Conservation (phyloP, 2,113 vertebrate genomes). For the Xiphophorus hellerii region DNA sequence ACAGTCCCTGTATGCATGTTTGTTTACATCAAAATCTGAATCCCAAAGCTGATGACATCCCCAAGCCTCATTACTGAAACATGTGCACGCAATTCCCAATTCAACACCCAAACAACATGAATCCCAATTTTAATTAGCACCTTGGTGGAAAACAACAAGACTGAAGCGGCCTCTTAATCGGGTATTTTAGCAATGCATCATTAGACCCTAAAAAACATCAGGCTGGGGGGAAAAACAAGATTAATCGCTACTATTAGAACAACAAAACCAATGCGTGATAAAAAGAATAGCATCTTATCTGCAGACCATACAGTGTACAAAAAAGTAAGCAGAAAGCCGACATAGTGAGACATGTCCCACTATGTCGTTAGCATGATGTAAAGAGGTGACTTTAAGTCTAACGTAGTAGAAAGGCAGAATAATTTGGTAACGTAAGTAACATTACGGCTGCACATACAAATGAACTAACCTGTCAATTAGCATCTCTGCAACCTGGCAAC, state of each 20-base stretch:
- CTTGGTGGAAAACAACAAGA: slow-evolving; percentile 54
- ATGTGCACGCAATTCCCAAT: slow-evolving; percentile 27
- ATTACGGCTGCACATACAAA: background rate
- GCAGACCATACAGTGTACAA: background rate
- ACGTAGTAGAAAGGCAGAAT: background rate
- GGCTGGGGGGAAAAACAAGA: background rate
- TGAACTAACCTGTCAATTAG: slow-evolving; percentile 2
- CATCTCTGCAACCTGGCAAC: slow-evolving; percentile 4
- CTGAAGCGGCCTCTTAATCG: slow-evolving; percentile 50
- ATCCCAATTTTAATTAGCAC: slow-evolving; percentile 72
- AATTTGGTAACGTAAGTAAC: slow-evolving; percentile 21
- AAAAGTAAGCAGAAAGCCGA: background rate
- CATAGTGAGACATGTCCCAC: background rate
- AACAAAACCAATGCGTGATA: background rate
- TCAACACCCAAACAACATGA: slow-evolving; percentile 26
- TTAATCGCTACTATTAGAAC: background rate
- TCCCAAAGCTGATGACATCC: slow-evolving; percentile 33
- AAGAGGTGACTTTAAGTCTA: slow-evolving; percentile 8
- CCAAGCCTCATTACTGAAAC: slow-evolving; percentile 11
- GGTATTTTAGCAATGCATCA: slow-evolving; percentile 70
- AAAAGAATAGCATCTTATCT: background rate
- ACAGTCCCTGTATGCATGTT: background rate
- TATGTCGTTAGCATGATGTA: background rate
- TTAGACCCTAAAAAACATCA: slow-evolving; percentile 48
- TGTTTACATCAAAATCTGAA: slow-evolving; percentile 5